phyloP scores from a whole-genome alignment of 2,888 invertebrate species.

The Chrysotoxum bicinctum region DNA sequence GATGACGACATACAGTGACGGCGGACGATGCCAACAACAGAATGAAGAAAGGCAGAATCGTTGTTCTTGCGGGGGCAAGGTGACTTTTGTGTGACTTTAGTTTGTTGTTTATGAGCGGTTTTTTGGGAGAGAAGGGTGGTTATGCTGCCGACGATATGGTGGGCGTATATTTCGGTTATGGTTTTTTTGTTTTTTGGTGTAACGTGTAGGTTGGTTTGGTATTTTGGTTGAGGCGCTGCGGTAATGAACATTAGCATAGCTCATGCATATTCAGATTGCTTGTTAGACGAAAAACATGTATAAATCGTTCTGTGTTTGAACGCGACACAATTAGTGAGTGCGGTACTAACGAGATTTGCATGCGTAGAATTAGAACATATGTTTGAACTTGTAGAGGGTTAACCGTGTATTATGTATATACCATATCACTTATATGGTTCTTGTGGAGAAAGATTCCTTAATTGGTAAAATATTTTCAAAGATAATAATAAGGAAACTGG shows the following conservation, averaged over 20 bases:
- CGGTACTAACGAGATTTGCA: constrained; percentile 50
- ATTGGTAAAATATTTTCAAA: constrained; percentile 49
- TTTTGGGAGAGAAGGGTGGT: background rate
- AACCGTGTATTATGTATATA: background rate
- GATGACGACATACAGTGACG: background rate
- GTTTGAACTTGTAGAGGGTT: background rate
- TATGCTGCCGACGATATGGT: background rate
- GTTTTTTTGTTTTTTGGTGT: constrained; percentile 2
- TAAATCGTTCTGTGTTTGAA: constrained; percentile 45
- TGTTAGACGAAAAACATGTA: constrained; percentile 43
- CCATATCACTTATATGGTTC: background rate
- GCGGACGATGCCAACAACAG: background rate
- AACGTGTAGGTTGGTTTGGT: background rate
- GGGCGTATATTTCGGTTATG: constrained; percentile 17
- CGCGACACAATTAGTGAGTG: constrained; percentile 20
- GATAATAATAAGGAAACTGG: constrained; percentile 1
- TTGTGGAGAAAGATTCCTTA: background rate
- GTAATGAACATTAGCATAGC: constrained; percentile 69
- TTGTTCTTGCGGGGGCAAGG: constrained; percentile 17
- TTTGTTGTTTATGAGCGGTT: constrained; percentile 44
- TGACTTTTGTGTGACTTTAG: constrained; percentile 45
- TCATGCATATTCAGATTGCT: constrained; percentile 65
- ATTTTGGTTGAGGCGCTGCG: constrained; percentile 11
- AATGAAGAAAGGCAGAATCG: background rate
- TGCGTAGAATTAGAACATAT: constrained; percentile 34